Evolutionary conservation across 2,797 vertebrate species (phyloP), one percentile per base, ranked within the genome.

Genomic region (Myotis pilosus): DNA sequence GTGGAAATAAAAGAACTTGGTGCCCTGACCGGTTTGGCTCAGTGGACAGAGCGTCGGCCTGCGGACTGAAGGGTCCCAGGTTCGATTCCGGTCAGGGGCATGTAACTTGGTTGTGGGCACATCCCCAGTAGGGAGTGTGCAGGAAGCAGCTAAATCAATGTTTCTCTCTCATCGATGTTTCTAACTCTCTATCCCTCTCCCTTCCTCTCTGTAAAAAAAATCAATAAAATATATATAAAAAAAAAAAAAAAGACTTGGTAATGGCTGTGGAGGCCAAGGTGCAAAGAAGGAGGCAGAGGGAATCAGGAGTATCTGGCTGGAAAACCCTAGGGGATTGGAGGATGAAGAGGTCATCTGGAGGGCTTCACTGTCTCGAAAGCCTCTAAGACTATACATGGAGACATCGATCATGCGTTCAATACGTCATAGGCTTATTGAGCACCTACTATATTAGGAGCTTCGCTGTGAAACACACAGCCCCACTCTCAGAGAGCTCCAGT

Each of bases 361-460:
- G 28, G 16, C 1, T 17, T 66, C 47, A 5, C 3, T 28, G 53
- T 62, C 20, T 85, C 23, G 15, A 71, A 78, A 44, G 44, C 49
- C 53, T 60, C 69, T 9, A 49, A 57, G 51, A 62, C 28, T 60
- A 6, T 6, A 44, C 13, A 25, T 3, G 23, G 60, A 90, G 69
- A n/a, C 1, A 9, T 6, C 0, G 6, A 11, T 55, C 44, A 7
- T 20, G 8, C 8, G 0, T 53, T 41, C n/a, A 28, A 33, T n/a
- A 3, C 3, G 17, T 25, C 60, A 8, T 36, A 16, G 51, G 62
- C 51, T 75, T 64, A 62, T 8, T 19, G 55, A 47, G 55, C 81
- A 23, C 64, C 89, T 81, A 11, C 68, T 49, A 4, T 10, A 16
- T 53, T 19, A 4, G 44, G 12, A 53, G 64, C 49, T 20, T n/a